Evolutionary conservation across 1,140 invertebrate species (phyloP).

Genomic region (Nephila pilipes): DNA sequence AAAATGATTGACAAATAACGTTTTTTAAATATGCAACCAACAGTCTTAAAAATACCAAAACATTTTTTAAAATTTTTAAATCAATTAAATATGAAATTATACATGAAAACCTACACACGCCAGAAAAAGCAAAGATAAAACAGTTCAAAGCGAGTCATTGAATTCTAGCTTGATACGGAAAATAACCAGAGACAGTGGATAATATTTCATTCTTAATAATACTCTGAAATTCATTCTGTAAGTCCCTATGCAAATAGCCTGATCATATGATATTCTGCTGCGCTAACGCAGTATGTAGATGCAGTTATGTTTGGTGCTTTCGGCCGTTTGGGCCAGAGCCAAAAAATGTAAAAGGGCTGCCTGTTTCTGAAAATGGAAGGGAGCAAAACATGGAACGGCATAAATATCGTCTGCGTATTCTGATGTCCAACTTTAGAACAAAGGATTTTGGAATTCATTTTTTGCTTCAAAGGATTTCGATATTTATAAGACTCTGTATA

Average conservation of each 20-base stretch:
- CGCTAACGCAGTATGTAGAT: not conserved
- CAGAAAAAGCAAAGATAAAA: not conserved
- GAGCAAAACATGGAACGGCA: conserved; percentile 21
- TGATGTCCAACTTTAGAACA: conserved; percentile 43
- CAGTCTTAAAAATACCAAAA: too few relatives aligned
- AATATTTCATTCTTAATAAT: conserved; percentile 36
- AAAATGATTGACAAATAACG: too few relatives aligned
- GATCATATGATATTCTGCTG: conserved; percentile 14
- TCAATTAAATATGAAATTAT: not conserved
- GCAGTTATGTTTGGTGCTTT: not conserved
- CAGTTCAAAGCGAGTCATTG: not conserved
- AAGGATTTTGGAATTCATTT: conserved; percentile 25
- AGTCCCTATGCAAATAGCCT: conserved; percentile 23
- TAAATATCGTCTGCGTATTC: conserved; percentile 36
- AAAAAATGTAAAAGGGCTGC: conserved; percentile 13
- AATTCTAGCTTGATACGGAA: not conserved
- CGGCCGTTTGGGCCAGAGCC: conserved; percentile 7
- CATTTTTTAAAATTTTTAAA: too few relatives aligned
- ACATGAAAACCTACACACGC: too few relatives aligned
- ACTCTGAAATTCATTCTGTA: not conserved
- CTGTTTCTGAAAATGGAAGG: not conserved
- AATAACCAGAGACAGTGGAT: not conserved
- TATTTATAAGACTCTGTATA: conserved; percentile 17
- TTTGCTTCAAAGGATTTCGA: not conserved
- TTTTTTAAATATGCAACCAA: too few relatives aligned